Base-by-base conservation (phyloP, 2,888 invertebrate genomes). In the Nomada flava region DNA sequence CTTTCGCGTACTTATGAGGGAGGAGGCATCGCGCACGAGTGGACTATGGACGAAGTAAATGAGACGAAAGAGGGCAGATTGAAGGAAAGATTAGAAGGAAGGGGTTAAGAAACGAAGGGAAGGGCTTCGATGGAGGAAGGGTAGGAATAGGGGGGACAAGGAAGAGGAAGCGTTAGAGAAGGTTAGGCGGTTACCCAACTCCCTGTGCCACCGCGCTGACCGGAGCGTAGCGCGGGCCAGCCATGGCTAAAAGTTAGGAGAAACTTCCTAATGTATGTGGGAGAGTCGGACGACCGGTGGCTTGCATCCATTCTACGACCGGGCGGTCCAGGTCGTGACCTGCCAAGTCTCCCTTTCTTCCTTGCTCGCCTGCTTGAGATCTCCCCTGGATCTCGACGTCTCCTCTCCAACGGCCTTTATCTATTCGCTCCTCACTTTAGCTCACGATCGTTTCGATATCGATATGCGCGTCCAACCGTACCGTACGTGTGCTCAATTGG, bases 241-340 rank as follows among this genome's bases (percentile, higher is more conserved):
- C 57, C 83, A 83, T 83, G 84, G 89, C 89, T 86, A 87, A 91
- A 91, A 92, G 92, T 92, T 91, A 73, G 86, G 83, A 82, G 86
- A 90, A 92, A 92, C 90, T 92, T 92, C 86, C 89, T 91, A 91
- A 92, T 92, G 91, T 91, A 92, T 90, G 91, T 91, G 91, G 86
- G 91, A 88, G 90, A 90, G 86, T 85, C 89, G 84, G 87, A 89
- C 74, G 90, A 86, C 85, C 89, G 87, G 85, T 86, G 86, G 90
- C 89, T 90, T 79, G 91, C 90, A 89, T 90, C 89, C 89, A 86
- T 84, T 87, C 87, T 86, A 89, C 87, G 89, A 90, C 89, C 89
- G 88, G 87, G 86, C 86, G 86, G 88, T 89, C 82, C 88, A 86
- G 91, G 90, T 92, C 91, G 88, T 91, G 92, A 91, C 91, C 90